Percentiles rank a stretch among this genome's conserved stretches.
Conservation (phyloP, 2,888 invertebrate genomes). For the Callyntrura guangdongensis region DNA sequence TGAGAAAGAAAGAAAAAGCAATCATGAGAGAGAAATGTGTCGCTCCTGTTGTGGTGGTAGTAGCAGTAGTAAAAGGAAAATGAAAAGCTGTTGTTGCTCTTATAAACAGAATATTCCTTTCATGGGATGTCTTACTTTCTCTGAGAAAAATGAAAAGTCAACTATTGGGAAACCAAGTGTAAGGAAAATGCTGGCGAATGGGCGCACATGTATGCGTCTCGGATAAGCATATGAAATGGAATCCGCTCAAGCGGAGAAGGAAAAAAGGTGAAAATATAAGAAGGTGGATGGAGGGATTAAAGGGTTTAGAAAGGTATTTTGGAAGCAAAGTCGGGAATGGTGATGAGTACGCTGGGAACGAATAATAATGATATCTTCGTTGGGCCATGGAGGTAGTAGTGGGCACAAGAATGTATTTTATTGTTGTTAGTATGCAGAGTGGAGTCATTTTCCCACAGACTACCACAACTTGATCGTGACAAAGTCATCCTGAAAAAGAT, state of each 20-base stretch:
- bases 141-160: constrained; percentile 54
- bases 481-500: constrained; percentile 67
- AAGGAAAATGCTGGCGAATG: constrained; percentile 45
- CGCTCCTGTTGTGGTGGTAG: neutral
- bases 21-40: constrained; percentile 39
- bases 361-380: too few relatives aligned
- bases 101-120: too few relatives aligned
- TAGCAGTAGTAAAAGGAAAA: neutral
- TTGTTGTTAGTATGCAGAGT: neutral
- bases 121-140: constrained; percentile 9
- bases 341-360: constrained; percentile 33
- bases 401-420: too few relatives aligned
- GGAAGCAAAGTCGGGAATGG: constrained; percentile 23
- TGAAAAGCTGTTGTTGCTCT: too few relatives aligned
- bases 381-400: too few relatives aligned
- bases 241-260: too few relatives aligned
- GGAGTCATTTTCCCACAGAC: neutral
- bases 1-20: constrained; percentile 13
- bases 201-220: neutral
- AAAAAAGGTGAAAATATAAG: constrained; percentile 42
- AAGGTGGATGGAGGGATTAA: constrained; percentile 67
- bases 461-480: constrained; percentile 59
- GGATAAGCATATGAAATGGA: constrained; percentile 8
- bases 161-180: constrained; percentile 37
- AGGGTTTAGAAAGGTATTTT: constrained; percentile 39